Percentiles rank a stretch among this genome's conserved stretches.
phyloP scores from a whole-genome alignment of 2,888 invertebrate species.

The Fragum fragum region DNA sequence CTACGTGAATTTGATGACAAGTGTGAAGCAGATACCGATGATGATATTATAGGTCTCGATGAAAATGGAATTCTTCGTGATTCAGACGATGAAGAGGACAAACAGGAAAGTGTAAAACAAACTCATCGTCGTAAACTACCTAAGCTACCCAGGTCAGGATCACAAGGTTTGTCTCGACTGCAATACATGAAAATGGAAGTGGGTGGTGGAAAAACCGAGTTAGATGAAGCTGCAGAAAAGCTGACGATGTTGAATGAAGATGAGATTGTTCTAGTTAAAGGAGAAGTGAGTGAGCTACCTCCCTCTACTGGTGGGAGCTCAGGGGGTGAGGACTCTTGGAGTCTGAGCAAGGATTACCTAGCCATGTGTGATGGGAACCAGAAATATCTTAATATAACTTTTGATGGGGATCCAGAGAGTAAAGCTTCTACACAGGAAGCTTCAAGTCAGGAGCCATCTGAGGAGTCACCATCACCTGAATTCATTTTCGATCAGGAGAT shows the following conservation, averaged over 20 bases:
- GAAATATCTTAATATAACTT: constrained; percentile 70
- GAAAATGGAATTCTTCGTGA: constrained; percentile 63
- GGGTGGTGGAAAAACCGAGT: constrained; percentile 32
- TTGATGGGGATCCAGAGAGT: constrained; percentile 68
- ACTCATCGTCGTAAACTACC: constrained; percentile 53
- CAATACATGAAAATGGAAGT: constrained; percentile 38
- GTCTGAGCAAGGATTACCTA: constrained; percentile 60
- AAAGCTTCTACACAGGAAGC: constrained; percentile 62
- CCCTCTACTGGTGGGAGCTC: constrained; percentile 62
- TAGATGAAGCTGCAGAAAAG: constrained; percentile 56
- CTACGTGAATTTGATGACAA: constrained; percentile 62
- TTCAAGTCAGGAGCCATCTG: constrained; percentile 56
- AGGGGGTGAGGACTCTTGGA: constrained; percentile 65
- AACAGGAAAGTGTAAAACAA: constrained; percentile 22
- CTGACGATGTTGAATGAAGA: constrained; percentile 37
- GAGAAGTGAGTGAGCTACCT: constrained; percentile 47
- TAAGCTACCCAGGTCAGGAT: constrained; percentile 47
- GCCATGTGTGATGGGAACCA: constrained; percentile 64
- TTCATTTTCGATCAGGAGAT: constrained; percentile 68
- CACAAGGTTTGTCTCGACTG: constrained; percentile 48
- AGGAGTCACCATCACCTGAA: constrained; percentile 64
- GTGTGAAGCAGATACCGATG: constrained; percentile 55
- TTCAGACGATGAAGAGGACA: constrained; percentile 40
- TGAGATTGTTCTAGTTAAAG: constrained; percentile 24
- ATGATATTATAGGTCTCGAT: constrained; percentile 56